A percentile compares a stretch with the other conserved stretches of the same genome.
Evolutionary conservation across 2,113 vertebrate species (phyloP).

Genomic region (Pseudolaguvia tuberculata): DNA sequence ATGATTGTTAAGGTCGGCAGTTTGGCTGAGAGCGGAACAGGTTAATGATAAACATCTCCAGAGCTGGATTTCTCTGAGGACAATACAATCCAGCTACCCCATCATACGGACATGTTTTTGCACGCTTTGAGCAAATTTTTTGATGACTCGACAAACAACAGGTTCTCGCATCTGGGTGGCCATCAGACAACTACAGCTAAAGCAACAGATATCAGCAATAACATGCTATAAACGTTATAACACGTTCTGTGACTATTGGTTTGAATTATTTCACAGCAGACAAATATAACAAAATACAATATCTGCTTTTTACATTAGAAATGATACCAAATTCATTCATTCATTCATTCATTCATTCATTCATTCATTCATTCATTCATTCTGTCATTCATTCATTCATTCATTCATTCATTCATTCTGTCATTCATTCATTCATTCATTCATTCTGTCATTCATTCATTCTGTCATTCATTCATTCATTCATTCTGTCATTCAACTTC

Average conservation of each 20-base stretch:
- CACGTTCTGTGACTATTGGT: no score
- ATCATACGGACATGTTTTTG: slow-evolving; percentile 22
- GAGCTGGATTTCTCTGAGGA: slow-evolving; percentile 34
- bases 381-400: no score
- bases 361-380: no score
- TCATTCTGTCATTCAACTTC: no score
- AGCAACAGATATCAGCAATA: not conserved
- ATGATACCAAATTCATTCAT: not conserved
- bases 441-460: no score
- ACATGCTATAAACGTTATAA: not conserved
- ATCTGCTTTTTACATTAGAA: not conserved
- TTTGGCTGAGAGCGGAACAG: not conserved
- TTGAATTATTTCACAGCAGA: not conserved
- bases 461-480: no score
- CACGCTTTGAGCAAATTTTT: not conserved
- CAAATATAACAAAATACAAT: not conserved
- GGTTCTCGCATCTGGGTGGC: slow-evolving; percentile 33
- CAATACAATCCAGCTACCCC: slow-evolving; percentile 33
- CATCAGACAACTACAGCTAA: not conserved
- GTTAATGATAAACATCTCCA: slow-evolving; percentile 47
- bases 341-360: no score
- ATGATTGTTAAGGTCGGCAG: slow-evolving; percentile 20
- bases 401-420: no score
- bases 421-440: no score
- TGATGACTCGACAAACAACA: slow-evolving; percentile 23